These are phyloP conservation scores for Montipora capricornis DNA, from an alignment of 64 coral and sea anemone genomes.

Conservation along the genomic window DNA sequence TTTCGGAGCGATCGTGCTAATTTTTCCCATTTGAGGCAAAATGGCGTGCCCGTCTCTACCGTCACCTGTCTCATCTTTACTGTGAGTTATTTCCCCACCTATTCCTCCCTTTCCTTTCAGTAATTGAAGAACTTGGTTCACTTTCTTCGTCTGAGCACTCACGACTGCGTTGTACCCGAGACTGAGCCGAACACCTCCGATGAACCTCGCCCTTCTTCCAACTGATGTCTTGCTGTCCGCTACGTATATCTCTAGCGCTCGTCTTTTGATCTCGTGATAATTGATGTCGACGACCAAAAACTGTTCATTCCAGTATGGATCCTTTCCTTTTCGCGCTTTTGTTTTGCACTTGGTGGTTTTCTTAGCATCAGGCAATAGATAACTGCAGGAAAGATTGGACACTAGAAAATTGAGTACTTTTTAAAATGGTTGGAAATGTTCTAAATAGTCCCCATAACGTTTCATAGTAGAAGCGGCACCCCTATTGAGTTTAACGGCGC, in stretches of 20 bases:
- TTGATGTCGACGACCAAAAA: constrained; percentile 77
- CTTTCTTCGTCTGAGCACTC: constrained; percentile 63
- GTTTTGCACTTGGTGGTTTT: constrained; percentile 88
- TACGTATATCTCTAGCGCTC: constrained; percentile 82
- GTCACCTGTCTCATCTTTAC: not conserved
- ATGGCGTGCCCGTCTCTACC: not conserved
- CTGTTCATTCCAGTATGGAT: constrained; percentile 88
- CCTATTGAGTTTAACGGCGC: no score
- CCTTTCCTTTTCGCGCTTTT: constrained; percentile 73
- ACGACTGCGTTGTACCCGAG: constrained; percentile 66
- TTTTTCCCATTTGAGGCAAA: constrained; percentile 17
- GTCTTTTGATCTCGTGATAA: constrained; percentile 71
- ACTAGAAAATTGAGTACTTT: not conserved
- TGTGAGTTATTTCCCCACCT: not conserved
- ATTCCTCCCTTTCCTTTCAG: not conserved
- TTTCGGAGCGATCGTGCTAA: not conserved
- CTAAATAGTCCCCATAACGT: not conserved
- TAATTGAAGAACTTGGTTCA: constrained; percentile 41
- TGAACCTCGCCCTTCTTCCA: constrained; percentile 55
- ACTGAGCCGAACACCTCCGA: constrained; percentile 85
- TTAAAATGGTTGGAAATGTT: not conserved
- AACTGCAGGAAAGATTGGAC: constrained; percentile 41
- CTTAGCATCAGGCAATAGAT: constrained; percentile 75
- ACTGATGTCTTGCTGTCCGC: constrained; percentile 43
- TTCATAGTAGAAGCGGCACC: no score